Evolutionary conservation across 2,888 invertebrate species (phyloP), one percentile per base, ranked within the genome.

Genomic region (Iphiclides podalirius): DNA sequence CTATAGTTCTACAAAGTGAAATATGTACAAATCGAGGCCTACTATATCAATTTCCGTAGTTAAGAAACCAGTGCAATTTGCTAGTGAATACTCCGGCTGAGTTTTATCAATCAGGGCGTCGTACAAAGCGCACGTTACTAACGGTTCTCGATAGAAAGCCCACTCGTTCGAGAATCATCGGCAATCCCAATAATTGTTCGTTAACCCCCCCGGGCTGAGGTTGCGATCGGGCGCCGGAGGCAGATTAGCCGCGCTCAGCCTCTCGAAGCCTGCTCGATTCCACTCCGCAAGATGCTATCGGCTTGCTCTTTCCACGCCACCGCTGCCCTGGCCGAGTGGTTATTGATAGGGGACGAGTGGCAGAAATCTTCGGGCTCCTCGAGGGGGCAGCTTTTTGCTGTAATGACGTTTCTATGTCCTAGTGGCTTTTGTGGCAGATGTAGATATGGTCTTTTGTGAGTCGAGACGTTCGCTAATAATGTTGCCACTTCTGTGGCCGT

Each of bases 161-260:
- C 48, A 31, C 43, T 49, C 44, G 14, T 39, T 38, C 34, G 23
- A 13, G 48, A 49, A 44, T 44, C 44, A 39, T 39, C 23, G 40
- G 52, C 58, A 54, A 61, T 58, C 56, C 58, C 52, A 61, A 55
- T 52, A 53, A 60, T 59, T 62, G 58, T 57, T 55, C 55, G 55
- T 55, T 53, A 55, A 57, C 56, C 59, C 47, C 44, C 49, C 23
- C 56, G 49, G 56, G 41, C n/a, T n/a, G n/a, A n/a, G n/a, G n/a
- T n/a, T n/a, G 52, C 66, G 84, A 83, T 84, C 75, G 75, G 53
- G 56, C 57, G 59, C 64, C 59, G 63, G 68, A 84, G 63, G 63
- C 72, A 81, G 85, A 83, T 84, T 84, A 76, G 67, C 76, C 84
- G 82, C 84, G 84, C 78, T 62, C 75, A 55, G 54, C 49, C 75